Evolutionary conservation across 2,888 invertebrate species (phyloP), one percentile per base, ranked within the genome.

Genomic region (Drymonia ruficornis): DNA sequence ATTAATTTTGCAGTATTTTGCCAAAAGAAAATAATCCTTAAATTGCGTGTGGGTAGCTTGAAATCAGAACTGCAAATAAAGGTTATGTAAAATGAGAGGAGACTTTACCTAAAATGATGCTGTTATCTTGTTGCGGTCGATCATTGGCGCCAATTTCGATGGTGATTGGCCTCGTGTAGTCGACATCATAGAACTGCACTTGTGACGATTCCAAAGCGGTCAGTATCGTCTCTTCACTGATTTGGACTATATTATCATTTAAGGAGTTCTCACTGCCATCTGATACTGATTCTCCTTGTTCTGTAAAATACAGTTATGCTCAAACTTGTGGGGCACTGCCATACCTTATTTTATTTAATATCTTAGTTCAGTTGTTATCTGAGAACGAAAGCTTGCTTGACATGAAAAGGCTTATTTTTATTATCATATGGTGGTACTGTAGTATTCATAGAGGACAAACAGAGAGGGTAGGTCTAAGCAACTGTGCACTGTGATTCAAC

Each of bases 71-170:
- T 23, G 7, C 23, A 23, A 23, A 23, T 23, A 23, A 23, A n/a
- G n/a, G n/a, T n/a, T n/a, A n/a, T n/a, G n/a, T n/a, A n/a, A 23
- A 23, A 6, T 23, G 7, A 23, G 5, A 23, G 5, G n/a, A 38
- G 38, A 5, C n/a, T 11, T 65, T 61, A 90, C 91, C 89, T 67
- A 90, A 75, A 61, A 85, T 78, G 54, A 91, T 81, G 65, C 85
- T 89, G 54, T 76, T 85, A 58, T 90, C 91, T 65, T 87, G 88
- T 23, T 84, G 83, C 28, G 86, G 85, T 54, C 83, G 81, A 51
- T 91, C 91, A 2, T 80, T 74, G 0, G 83, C 84, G 12, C 91
- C 91, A 49, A 92, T 89, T 60, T 92, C 91, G 52, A 92, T 86
- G 28, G 89, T 87, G 29, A 92, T 82, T 0, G 88, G 84, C 19